Percentiles rank a stretch among this genome's conserved stretches.
These are phyloP conservation scores for Tinea semifulvella DNA, from an alignment of 2,888 invertebrate species.

Conservation along the genomic window DNA sequence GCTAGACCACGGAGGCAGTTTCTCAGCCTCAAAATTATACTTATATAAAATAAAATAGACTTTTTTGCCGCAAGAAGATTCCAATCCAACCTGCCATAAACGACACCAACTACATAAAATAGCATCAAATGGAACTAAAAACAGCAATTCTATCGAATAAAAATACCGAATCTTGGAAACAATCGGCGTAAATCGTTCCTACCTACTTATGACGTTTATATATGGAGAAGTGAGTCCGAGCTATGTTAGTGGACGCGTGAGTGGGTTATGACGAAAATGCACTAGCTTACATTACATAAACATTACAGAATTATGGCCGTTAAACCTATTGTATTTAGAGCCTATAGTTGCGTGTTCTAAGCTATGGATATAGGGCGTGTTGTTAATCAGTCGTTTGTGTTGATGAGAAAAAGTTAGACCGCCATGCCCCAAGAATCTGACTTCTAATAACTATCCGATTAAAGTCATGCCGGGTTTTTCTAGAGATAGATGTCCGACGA, in stretches of 20 bases:
- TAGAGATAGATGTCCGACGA: conserved; percentile 10
- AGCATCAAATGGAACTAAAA: background rate
- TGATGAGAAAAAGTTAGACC: conserved; percentile 5
- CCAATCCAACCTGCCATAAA: no score
- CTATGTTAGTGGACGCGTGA: conserved; percentile 9
- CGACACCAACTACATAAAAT: background rate
- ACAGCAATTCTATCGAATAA: background rate
- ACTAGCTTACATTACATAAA: background rate
- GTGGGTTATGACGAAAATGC: conserved; percentile 5
- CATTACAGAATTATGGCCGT: background rate
- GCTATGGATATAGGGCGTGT: background rate
- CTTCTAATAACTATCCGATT: conserved; percentile 12
- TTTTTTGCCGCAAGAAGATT: no score
- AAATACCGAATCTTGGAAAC: conserved; percentile 12
- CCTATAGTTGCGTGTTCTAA: background rate
- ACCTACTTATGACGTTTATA: conserved; percentile 4
- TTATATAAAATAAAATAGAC: no score
- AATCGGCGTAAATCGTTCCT: conserved; percentile 9
- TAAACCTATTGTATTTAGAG: background rate
- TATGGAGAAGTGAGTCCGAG: conserved; percentile 5
- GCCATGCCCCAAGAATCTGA: conserved; percentile 3
- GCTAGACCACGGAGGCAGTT: no score
- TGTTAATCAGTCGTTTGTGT: background rate
- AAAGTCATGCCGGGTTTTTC: conserved; percentile 2
- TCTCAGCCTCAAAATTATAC: no score